Conservation (phyloP, 2,797 vertebrate species). For the Micrastur ruficollis region DNA sequence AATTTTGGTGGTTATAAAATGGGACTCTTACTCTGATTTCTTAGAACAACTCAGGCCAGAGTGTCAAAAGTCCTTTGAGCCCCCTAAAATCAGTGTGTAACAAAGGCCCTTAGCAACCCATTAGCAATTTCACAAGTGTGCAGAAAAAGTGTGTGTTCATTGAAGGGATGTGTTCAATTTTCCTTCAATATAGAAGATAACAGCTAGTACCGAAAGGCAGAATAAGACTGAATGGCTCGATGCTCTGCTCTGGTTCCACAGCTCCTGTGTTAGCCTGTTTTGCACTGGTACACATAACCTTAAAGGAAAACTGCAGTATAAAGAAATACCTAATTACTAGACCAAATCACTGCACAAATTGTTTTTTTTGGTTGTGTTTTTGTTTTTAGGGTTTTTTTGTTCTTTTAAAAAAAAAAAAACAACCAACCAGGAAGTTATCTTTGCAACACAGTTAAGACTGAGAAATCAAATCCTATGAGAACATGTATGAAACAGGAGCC, state of each 20-base stretch:
- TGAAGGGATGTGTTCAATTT: not conserved
- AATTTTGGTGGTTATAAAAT: slow-evolving; percentile 23
- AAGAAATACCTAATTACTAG: not conserved
- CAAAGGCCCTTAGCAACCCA: slow-evolving; percentile 7
- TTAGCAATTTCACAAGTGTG: not conserved
- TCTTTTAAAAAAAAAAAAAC: not conserved
- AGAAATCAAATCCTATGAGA: not conserved
- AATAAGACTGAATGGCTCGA: slow-evolving; percentile 24
- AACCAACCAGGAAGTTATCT: not conserved
- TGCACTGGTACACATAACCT: not conserved
- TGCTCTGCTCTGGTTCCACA: not conserved
- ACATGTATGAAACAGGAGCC: not conserved
- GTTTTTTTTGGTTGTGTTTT: not conserved
- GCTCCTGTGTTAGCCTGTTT: slow-evolving; percentile 6
- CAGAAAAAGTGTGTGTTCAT: not conserved
- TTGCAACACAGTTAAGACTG: not conserved
- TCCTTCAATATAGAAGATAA: not conserved
- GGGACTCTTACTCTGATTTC: not conserved
- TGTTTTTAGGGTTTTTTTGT: not conserved
- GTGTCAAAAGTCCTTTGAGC: slow-evolving; percentile 61
- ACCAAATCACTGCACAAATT: not conserved
- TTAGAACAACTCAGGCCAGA: slow-evolving; percentile 51
- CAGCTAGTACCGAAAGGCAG: slow-evolving; percentile 26
- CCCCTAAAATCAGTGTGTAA: slow-evolving; percentile 9
- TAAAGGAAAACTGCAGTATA: slow-evolving; percentile 69